Conservation (phyloP, 2,797 vertebrate genomes). For the Protosalanx chinensis region DNA sequence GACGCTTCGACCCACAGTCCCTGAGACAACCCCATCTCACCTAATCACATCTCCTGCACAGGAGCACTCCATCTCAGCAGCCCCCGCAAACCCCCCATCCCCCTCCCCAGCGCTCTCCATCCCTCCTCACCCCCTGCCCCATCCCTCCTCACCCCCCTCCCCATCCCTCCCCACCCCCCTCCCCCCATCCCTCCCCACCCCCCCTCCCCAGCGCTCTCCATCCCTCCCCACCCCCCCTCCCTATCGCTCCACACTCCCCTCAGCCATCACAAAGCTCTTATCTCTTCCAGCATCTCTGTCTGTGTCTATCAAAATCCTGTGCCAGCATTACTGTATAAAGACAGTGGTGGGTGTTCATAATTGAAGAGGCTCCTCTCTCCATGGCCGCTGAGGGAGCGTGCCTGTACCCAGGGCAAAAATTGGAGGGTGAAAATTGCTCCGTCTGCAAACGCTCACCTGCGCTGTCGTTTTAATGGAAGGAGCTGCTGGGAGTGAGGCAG, state of each 20-base stretch:
- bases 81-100: neutral
- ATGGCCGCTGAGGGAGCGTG: neutral
- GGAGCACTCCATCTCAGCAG: neutral
- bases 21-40: slow-evolving; percentile 1
- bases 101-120: neutral
- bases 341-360: neutral
- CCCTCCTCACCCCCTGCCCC: too few relatives aligned
- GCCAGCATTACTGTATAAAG: neutral
- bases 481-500: neutral
- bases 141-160: neutral
- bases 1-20: neutral
- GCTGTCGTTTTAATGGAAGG: neutral
- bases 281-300: neutral
- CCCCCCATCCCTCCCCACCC: neutral
- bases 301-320: neutral
- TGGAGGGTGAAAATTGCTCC: slow-evolving; percentile 3
- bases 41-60: slow-evolving; percentile 1
- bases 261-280: neutral
- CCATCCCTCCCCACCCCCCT: too few relatives aligned
- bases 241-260: neutral
- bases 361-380: neutral
- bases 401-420: neutral
- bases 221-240: neutral
- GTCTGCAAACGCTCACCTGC: slow-evolving; percentile 8
- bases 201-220: neutral